These are phyloP conservation scores for Drosophila kokeensis DNA, from an alignment of 2,888 invertebrate species.

Conservation along the genomic window DNA sequence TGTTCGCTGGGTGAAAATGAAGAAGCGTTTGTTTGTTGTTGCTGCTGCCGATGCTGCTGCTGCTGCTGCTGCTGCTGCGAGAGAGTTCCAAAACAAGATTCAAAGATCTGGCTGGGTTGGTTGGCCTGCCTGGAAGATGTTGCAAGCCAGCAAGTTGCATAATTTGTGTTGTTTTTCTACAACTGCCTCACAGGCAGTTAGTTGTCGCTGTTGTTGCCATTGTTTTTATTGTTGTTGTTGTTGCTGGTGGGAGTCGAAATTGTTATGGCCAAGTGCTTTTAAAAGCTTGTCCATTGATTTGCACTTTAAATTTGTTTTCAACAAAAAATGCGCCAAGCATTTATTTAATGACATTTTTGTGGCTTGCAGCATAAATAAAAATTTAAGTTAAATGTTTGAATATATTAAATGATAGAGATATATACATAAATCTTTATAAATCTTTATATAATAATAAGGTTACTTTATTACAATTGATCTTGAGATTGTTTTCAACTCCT, in stretches of 20 bases:
- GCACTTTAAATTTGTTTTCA: conserved; percentile 49
- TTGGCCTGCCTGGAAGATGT: conserved; percentile 65
- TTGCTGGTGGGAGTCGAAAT: conserved; percentile 62
- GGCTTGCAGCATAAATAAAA: not conserved
- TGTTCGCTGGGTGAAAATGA: conserved; percentile 72
- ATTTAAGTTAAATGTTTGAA: not conserved
- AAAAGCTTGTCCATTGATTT: conserved; percentile 64
- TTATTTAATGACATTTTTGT: conserved; percentile 63
- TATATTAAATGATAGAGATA: not conserved
- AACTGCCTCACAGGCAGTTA: conserved; percentile 29
- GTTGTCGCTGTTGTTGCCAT: conserved; percentile 5
- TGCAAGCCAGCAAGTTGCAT: conserved; percentile 73
- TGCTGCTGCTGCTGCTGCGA: conserved; percentile 33
- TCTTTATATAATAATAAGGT: no score
- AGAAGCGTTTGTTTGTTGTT: conserved; percentile 70
- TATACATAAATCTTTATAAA: not conserved
- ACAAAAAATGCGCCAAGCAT: conserved; percentile 35
- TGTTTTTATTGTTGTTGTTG: conserved; percentile 18
- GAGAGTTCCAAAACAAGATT: conserved; percentile 64
- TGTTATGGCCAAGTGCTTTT: conserved; percentile 36
- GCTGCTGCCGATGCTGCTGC: conserved; percentile 34
- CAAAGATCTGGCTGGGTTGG: conserved; percentile 53
- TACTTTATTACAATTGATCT: not conserved
- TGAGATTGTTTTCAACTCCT: not conserved
- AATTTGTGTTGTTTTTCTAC: conserved; percentile 68